Percentiles rank a stretch among this genome's conserved stretches.
phyloP scores from a whole-genome alignment of 2,797 vertebrate species.

The Melanogrammus aeglefinus region DNA sequence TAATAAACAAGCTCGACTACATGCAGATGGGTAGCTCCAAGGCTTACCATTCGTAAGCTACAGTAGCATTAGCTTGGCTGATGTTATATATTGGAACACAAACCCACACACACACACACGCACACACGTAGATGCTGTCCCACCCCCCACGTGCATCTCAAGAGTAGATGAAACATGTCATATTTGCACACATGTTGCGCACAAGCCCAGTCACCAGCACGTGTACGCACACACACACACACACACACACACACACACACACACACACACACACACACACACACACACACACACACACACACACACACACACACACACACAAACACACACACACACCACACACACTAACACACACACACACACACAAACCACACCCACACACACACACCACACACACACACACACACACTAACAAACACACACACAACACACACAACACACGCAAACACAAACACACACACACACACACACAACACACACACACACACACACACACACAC shows the following conservation, averaged over 20 bases:
- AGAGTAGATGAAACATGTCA: slow-evolving; percentile 58
- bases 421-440: no score
- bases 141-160: slow-evolving; percentile 23
- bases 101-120: background rate
- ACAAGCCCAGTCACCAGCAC: slow-evolving; percentile 34
- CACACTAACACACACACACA: no score
- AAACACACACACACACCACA: no score
- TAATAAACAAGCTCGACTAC: background rate
- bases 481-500: no score
- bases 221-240: slow-evolving; percentile 42
- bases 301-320: no score
- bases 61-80: slow-evolving; percentile 41
- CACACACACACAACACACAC: slow-evolving; percentile 22
- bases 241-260: no score
- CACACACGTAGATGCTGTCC: slow-evolving; percentile 38
- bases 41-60: slow-evolving; percentile 44
- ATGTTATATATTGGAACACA: slow-evolving; percentile 13
- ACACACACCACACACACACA: slow-evolving; percentile 22
- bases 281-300: background rate
- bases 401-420: no score
- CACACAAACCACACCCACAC: no score
- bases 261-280: no score
- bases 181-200: slow-evolving; percentile 34
- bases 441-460: no score
- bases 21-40: background rate